These are phyloP conservation scores for Metopia argyrocephala DNA, from an alignment of 2,888 invertebrate genomes.

Conservation along the genomic window DNA sequence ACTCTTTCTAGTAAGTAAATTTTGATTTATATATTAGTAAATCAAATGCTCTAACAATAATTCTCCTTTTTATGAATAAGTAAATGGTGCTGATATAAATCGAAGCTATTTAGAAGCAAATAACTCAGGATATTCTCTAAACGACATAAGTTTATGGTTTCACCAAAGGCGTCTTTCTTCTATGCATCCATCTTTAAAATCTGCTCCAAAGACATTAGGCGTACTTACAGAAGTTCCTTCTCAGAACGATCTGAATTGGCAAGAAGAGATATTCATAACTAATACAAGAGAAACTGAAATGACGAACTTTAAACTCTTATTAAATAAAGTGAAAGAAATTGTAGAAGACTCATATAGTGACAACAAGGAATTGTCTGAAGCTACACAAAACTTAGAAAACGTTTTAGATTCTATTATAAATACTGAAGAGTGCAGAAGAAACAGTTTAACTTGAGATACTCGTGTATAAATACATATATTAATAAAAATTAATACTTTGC, in stretches of 20 bases:
- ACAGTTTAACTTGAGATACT: too few relatives aligned
- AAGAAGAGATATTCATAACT: conserved; percentile 42
- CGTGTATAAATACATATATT: too few relatives aligned
- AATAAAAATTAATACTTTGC: not conserved
- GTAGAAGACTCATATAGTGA: conserved; percentile 78
- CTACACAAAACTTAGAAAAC: conserved; percentile 77
- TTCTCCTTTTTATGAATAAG: conserved; percentile 64
- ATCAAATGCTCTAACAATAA: not conserved
- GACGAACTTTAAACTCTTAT: conserved; percentile 75
- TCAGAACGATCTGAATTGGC: conserved; percentile 43
- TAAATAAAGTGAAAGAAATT: conserved; percentile 77
- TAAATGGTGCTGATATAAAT: conserved; percentile 77
- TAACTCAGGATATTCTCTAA: conserved; percentile 77
- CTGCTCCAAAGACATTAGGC: conserved; percentile 36
- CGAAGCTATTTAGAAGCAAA: conserved; percentile 78
- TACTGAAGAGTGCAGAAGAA: conserved; percentile 74
- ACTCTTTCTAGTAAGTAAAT: conserved; percentile 72
- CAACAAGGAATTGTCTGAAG: conserved; percentile 76
- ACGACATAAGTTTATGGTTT: conserved; percentile 77
- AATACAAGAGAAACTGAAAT: conserved; percentile 75
- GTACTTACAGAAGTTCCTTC: conserved; percentile 54
- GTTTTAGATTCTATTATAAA: conserved; percentile 77
- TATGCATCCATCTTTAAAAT: conserved; percentile 39
- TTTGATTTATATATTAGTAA: not conserved
- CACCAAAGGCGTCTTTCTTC: conserved; percentile 69